Evolutionary conservation across 2,797 vertebrate species (phyloP).

Genomic region (Notoglanidium macrostoma): DNA sequence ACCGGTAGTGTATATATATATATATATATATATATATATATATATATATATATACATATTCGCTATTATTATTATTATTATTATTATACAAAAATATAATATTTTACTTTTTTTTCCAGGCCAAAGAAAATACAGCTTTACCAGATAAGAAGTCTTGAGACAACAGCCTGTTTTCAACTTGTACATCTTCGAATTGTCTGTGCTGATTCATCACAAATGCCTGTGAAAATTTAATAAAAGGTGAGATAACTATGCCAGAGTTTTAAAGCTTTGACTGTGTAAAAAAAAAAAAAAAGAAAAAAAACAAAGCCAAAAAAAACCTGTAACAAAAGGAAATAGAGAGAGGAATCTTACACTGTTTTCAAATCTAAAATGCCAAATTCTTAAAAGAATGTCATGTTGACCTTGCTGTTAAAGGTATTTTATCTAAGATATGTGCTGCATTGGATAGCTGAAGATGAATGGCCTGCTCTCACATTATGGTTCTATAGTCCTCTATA

Average conservation of each 20-base stretch:
- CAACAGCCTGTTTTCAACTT: constrained; percentile 74
- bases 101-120: no score
- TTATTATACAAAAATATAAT: neutral
- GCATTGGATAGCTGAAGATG: no score
- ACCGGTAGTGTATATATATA: no score
- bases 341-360: neutral
- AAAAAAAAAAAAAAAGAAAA: neutral
- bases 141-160: constrained; percentile 84
- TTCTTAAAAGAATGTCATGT: constrained; percentile 9
- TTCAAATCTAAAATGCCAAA: constrained; percentile 4
- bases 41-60: no score
- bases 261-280: neutral
- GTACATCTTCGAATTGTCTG: constrained; percentile 73
- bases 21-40: no score
- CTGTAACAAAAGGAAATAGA: neutral
- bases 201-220: constrained; percentile 78
- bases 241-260: neutral
- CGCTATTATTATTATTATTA: no score
- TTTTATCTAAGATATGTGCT: neutral
- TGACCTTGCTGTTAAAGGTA: neutral
- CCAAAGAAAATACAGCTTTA: constrained; percentile 64
- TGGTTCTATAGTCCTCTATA: constrained; percentile 27
- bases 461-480: constrained; percentile 18
- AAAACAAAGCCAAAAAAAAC: neutral
- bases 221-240: constrained; percentile 58